Base-by-base conservation (phyloP, 2,888 invertebrate species). In the Chalcosyrphus nemorum region DNA sequence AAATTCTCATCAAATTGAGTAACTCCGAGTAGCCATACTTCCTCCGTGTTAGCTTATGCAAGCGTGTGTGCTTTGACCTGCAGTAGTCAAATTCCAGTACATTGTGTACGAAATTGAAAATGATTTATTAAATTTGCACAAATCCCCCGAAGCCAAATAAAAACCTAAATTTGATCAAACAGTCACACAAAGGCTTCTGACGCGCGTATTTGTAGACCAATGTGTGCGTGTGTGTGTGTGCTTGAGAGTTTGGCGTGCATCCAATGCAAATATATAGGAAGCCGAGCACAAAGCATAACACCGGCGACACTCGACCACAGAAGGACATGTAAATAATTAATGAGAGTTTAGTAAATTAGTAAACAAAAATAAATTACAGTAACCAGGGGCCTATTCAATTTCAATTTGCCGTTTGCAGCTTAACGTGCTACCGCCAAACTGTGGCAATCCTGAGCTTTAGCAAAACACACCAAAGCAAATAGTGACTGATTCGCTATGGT, bases 251-350 rank as follows among this genome's bases (percentile, higher is more conserved):
- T 65, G 38, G 7, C 47, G 56, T 47, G 24, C 50, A 50, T 17
- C 21, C 9, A 72, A 32, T 38, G 29, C 15, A 43, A 61, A 72
- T 32, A 59, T 24, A 24, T 24, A 24, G 52, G 29, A 11, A 32
- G 19, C 13, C 15, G 13, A 45, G 32, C 43, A 45, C 54, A 52
- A 43, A 59, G 43, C 65, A 13, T 29, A 76, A 50, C 52, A 52
- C 50, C 38, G 59, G 59, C 47, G 52, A 52, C 52, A 41, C 41
- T 76, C 24, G n/a, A 57, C 76, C 76, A 52, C 59, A 66, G 47
- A 66, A 66, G 57, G 66, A 66, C 57, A 57, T 57, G 56, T 52
- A 66, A 66, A 75, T 75, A 75, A 75, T 50, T 35, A 57, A 76
- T 57, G 47, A 21, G 24, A 66, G 56, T 57, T 76, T 57, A 57